Base-by-base conservation (phyloP, 2,888 invertebrate genomes). In the Leptura quadrifasciata region DNA sequence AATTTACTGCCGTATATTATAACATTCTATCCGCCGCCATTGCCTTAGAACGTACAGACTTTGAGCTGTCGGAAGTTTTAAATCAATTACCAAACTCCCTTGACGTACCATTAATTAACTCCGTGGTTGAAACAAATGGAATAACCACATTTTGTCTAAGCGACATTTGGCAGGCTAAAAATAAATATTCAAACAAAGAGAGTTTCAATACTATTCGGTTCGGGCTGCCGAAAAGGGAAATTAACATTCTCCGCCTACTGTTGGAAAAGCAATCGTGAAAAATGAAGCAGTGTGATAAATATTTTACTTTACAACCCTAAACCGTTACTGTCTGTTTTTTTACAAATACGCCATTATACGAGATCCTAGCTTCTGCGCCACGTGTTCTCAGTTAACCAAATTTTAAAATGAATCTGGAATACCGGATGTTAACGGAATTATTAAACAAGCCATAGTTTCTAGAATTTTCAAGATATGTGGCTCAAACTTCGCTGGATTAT, bases 41-140 rank as follows among this genome's bases (percentile, higher is more conserved):
- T n/a, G 47, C 15, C 47, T 47, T 5, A 47, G 31, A 60, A 15
- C 24, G 60, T 60, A 31, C 31, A 24, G 64, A 47, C 64, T 21
- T 64, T 20, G 64, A 64, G 21, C 20, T 39, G 39, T 47, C 64
- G 47, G 47, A 64, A 64, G 64, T 64, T 64, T 64, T 64, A 64
- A 64, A 64, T 64, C 64, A 64, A 64, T 64, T 64, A 64, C 39
- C 64, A 39, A 47, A 64, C 47, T 64, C 47, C 64, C 47, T 64
- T 47, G 64, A 47, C 39, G 64, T 47, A 35, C 47, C 64, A 64
- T 64, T 64, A 64, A 64, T 64, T 64, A 64, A 39, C 39, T 60
- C 24, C 27, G 27, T 9, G 24, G 60, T 60, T 27, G 60, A 60
- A 60, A 60, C 60, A 60, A 60, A 27, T 21, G 57, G 15, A 57